Evolutionary conservation across 2,888 invertebrate species (phyloP).

Genomic region (Limnephilus auricula): DNA sequence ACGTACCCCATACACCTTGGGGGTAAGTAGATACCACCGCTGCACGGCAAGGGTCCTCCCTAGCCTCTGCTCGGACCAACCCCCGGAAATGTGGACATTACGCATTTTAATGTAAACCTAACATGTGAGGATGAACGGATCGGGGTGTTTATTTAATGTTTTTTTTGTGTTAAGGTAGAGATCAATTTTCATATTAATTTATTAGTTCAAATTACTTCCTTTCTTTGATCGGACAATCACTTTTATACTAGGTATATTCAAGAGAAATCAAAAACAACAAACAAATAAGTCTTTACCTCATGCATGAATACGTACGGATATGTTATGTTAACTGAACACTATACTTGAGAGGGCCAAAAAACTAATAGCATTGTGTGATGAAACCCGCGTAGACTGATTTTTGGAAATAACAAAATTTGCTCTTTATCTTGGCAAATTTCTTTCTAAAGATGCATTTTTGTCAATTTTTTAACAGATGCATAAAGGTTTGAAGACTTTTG

Average conservation of each 20-base stretch:
- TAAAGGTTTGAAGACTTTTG: too few relatives aligned
- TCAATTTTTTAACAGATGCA: too few relatives aligned
- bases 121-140: slow-evolving; percentile 9
- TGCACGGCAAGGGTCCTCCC: not conserved
- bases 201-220: not conserved
- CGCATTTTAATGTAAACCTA: slow-evolving; percentile 32
- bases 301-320: too few relatives aligned
- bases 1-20: not conserved
- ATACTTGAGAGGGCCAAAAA: too few relatives aligned
- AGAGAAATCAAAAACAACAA: not conserved
- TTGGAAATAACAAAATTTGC: too few relatives aligned
- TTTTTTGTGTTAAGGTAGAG: not conserved
- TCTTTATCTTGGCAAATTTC: too few relatives aligned
- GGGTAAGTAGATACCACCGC: not conserved
- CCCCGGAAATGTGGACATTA: slow-evolving; percentile 8
- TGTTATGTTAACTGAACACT: too few relatives aligned
- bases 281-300: too few relatives aligned
- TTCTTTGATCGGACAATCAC: not conserved
- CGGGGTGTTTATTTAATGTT: not conserved
- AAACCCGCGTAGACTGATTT: too few relatives aligned
- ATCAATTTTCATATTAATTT: not conserved
- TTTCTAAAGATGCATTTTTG: too few relatives aligned
- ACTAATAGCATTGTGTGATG: too few relatives aligned
- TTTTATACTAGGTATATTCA: not conserved
- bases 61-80: not conserved